phyloP scores from a whole-genome alignment of 2,797 vertebrate genomes.

The Eulemur albifrons region DNA sequence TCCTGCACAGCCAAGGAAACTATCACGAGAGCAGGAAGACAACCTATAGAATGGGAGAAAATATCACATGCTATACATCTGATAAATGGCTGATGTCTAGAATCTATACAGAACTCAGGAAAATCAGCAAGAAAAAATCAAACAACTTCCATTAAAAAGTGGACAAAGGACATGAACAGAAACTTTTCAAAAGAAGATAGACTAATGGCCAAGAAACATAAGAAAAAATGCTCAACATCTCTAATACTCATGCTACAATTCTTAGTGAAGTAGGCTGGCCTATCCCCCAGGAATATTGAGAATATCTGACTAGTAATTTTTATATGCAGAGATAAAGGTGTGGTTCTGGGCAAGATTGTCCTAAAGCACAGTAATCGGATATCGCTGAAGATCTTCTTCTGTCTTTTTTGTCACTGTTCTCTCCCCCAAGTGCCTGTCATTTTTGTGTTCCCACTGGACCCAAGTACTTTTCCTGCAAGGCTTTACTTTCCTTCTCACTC shows the following conservation, averaged over 20 bases:
- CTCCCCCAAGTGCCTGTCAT: not conserved
- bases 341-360: not conserved
- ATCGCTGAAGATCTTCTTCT: not conserved
- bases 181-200: too few relatives aligned
- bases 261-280: not conserved
- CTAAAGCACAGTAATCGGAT: not conserved
- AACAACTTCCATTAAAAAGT: too few relatives aligned
- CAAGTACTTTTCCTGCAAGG: not conserved
- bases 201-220: too few relatives aligned
- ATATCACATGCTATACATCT: too few relatives aligned
- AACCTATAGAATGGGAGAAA: too few relatives aligned
- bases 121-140: too few relatives aligned
- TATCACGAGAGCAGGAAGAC: too few relatives aligned
- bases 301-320: not conserved
- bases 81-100: too few relatives aligned
- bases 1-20: too few relatives aligned
- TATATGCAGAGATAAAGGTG: not conserved
- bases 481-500: not conserved
- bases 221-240: too few relatives aligned
- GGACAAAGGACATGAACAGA: too few relatives aligned
- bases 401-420: not conserved
- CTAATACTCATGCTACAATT: not conserved
- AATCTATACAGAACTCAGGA: too few relatives aligned
- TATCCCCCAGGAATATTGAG: not conserved
- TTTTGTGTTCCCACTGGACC: not conserved